Evolutionary conservation across 2,888 invertebrate species (phyloP), one percentile per base, ranked within the genome.

Genomic region (Melanostoma scalare): DNA sequence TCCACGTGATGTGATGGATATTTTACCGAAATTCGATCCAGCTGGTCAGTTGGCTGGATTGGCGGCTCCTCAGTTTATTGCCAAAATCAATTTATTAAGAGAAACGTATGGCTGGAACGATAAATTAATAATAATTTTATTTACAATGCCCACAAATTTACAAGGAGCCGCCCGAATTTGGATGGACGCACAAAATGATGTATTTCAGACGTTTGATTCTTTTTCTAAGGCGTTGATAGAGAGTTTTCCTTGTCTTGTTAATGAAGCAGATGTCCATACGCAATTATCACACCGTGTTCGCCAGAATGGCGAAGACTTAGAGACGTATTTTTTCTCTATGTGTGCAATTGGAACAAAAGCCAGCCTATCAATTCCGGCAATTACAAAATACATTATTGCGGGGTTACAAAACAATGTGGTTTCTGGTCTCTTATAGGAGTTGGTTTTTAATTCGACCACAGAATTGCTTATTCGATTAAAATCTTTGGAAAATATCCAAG

Each of bases 281-380:
- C n/a, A 73, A 38, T 33, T 73, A 31, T 36, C 48, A 6, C n/a
- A 10, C 6, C 46, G 40, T 6, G 20, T 20, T 44, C 52, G 60
- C 9, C 44, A 8, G 6, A 20, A 0, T 3, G 74, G 35, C 20
- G 56, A 74, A 20, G 65, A 74, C 46, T 38, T 65, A 33, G 48
- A 74, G 3, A 53, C 56, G 1, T 74, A 74, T 30, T 65, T 74
- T 6, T 74, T 74, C 9, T 65, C 44, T 1, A 36, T 74, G 33
- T 74, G 65, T 9, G 65, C 50, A 3, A 65, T 74, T 10, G 65
- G 30, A 4, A 61, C 71, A 33, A 72, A 60, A 44, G 65, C 56
- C 2, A 74, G 48, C 10, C 31, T 65, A n/a, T 74, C 65, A 3
- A 30, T 30, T n/a, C 3, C 50, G 40, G 65, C 65, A 4, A 35